phyloP scores from a whole-genome alignment of 1,140 invertebrate genomes.

The Zaprionus kolodkinae region DNA sequence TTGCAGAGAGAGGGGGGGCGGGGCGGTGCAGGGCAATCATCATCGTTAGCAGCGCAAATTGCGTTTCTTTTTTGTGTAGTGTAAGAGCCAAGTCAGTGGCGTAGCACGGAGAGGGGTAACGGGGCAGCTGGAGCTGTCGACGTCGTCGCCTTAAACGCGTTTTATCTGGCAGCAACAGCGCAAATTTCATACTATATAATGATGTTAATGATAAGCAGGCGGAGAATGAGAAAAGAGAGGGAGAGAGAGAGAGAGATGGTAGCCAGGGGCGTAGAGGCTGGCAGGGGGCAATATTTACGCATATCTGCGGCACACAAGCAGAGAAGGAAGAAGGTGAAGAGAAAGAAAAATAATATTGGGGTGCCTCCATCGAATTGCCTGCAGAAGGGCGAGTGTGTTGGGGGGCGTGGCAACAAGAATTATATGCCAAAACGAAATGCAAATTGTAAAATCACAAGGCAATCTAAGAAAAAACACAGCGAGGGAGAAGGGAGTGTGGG shows the following conservation, averaged over 20 bases:
- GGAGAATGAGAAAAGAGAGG: not conserved
- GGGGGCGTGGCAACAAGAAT: slow-evolving; percentile 3
- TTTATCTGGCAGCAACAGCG: slow-evolving; percentile 39
- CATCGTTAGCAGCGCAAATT: slow-evolving; percentile 79
- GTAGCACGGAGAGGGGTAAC: not conserved
- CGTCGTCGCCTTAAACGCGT: slow-evolving; percentile 45
- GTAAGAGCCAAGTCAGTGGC: too few relatives aligned
- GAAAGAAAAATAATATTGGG: slow-evolving; percentile 7
- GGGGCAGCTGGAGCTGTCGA: slow-evolving; percentile 14
- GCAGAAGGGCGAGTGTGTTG: slow-evolving; percentile 10
- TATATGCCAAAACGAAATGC: slow-evolving; percentile 11
- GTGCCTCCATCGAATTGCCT: slow-evolving; percentile 34
- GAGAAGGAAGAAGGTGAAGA: not conserved
- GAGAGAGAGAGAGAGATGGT: slow-evolving; percentile 6
- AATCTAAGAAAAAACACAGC: slow-evolving; percentile 2
- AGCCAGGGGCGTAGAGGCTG: not conserved
- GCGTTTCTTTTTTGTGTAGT: slow-evolving; percentile 54
- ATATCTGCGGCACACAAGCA: slow-evolving; percentile 47
- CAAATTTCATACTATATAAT: slow-evolving; percentile 54
- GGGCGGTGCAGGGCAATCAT: slow-evolving; percentile 58
- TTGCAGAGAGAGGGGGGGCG: too few relatives aligned
- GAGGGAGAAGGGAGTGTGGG: not conserved
- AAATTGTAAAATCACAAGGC: slow-evolving; percentile 21
- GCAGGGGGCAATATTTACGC: slow-evolving; percentile 45
- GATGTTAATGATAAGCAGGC: slow-evolving; percentile 68